Base-by-base conservation (phyloP, 1,140 invertebrate genomes). In the Hypothenemus hampei region DNA sequence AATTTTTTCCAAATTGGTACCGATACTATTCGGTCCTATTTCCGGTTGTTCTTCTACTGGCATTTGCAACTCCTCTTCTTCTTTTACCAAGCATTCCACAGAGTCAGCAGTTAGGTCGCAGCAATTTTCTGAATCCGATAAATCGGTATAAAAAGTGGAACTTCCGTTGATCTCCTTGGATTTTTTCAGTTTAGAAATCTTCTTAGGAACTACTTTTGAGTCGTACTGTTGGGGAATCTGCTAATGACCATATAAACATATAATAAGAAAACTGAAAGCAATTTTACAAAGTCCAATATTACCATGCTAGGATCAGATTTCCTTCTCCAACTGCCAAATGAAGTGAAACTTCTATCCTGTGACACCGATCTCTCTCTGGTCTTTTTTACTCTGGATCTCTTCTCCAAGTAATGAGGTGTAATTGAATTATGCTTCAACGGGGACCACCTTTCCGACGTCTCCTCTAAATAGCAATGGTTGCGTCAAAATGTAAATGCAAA, bases 341-440 rank as follows among this genome's bases (percentile, higher is more conserved):
- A 78, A 6, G 77, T 75, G 23, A 79, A 69, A 3, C 64, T 53
- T 3, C 69, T 51, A 43, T 70, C 69, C 26, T 68, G 67, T 7
- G 69, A 71, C 1, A 59, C 47, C 2, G 68, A 60, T 15, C 68
- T 58, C 29, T 70, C 65, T 2, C 63, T 46, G 0, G 68, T 62
- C 59, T 69, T 69, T 19, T 67, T 47, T 1, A 69, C 56, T 13
- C 70, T 57, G 11, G 63, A 62, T 4, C 70, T 86, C 79, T 87
- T 86, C 68, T 96, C 91, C 35, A 95, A 73, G 70, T 95, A 95
- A 59, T 93, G 89, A 1, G 92, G 91, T 0, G 91, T 89, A 23
- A 39, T 36, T n/a, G 85, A 87, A 50, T 89, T 80, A 61, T 87
- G 82, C 58, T 84, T 84, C 61, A 83, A 77, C 1, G 80, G 81